Evolutionary conservation across 1,140 invertebrate species (phyloP), one percentile per base, ranked within the genome.

Genomic region (Cepaea nemoralis): DNA sequence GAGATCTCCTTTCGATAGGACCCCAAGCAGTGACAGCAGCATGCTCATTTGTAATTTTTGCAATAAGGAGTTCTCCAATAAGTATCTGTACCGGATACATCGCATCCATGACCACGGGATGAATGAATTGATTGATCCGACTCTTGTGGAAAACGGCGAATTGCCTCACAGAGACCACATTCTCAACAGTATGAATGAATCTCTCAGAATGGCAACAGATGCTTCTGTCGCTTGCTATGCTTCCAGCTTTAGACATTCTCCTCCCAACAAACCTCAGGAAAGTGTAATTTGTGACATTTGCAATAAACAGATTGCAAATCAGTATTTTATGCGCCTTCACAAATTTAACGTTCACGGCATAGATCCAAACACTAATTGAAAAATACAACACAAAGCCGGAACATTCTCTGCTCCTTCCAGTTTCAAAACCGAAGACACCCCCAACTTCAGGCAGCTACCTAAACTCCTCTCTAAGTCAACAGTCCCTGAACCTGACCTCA

Each of bases 311-410:
- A 89, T 92, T 82, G 99, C 98, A 92, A 99, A 99, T 92, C 99
- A 99, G 91, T 99, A 99, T 89, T 99, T 99, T 90, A 97, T 99
- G 95, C 97, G 99, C 90, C 99, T 98, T 0, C 98, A 99, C 92
- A 99, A 99, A 97, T 95, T 99, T 86, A 95, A 99, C 90, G 99
- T 99, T 96, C 98, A 99, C 91, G 97, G 98, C 24, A 98, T 99
- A 48, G 90, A 88, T 37, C 69, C 78, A 40, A 73, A 27, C 48
- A 80, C 12, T 22, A 80, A 50, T n/a, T 45, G 78, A 80, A 33
- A 80, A 73, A 67, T 80, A 71, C 59, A 69, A 80, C 12, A 73
- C 24, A 73, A 73, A 39, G 42, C 3, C 37, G 40, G 22, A 71
- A 0, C 39, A 19, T 70, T 71, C 66, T 59, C 33, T 45, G 6